phyloP scores from a whole-genome alignment of 2,113 vertebrate species.

The Tinamus guttatus region DNA sequence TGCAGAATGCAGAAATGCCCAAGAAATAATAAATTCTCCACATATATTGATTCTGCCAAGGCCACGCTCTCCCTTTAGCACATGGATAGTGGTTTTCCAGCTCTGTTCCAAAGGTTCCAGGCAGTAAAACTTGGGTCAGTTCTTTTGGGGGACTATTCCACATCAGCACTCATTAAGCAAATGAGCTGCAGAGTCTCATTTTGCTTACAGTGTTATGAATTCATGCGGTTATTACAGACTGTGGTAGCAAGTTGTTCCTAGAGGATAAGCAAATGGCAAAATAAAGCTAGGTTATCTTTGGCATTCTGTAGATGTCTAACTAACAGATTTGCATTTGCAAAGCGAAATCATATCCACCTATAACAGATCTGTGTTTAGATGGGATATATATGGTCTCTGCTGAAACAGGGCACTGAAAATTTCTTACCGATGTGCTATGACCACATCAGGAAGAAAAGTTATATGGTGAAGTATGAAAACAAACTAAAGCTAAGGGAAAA shows the following conservation, averaged over 20 bases:
- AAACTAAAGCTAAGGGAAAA: neutral
- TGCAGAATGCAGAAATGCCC: neutral
- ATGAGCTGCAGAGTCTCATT: neutral
- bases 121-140: neutral
- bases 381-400: fast-evolving
- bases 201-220: neutral
- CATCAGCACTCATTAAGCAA: neutral
- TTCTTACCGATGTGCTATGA: neutral
- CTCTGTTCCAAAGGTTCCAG: neutral
- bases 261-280: neutral
- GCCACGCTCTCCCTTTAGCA: neutral
- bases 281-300: neutral
- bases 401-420: neutral
- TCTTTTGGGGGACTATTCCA: neutral
- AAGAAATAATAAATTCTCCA: fast-evolving
- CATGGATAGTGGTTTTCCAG: neutral
- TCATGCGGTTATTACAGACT: neutral
- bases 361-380: neutral
- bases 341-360: neutral
- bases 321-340: neutral
- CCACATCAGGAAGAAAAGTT: neutral
- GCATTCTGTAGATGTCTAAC: neutral
- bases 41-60: neutral
- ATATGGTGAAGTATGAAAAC: fast-evolving
- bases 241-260: neutral